phyloP scores from a whole-genome alignment of 2,888 invertebrate genomes.

The Eristalis intricaria region DNA sequence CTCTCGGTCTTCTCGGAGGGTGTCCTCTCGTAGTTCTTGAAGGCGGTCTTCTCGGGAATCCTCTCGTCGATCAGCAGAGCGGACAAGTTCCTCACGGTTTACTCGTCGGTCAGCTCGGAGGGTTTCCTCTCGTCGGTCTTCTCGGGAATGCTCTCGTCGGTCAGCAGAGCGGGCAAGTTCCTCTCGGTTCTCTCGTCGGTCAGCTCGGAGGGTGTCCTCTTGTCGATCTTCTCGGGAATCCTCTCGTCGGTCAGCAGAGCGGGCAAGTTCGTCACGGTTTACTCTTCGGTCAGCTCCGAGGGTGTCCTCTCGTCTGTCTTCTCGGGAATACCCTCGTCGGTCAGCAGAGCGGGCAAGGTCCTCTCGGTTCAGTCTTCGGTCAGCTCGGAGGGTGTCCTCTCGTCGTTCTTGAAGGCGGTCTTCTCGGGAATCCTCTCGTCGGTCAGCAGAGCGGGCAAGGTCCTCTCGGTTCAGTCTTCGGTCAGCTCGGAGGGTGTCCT shows the following conservation, averaged over 20 bases:
- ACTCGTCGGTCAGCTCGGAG: no score
- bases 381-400: not conserved
- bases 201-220: not conserved
- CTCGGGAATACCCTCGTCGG: not conserved
- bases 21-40: not conserved
- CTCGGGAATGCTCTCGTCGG: not conserved
- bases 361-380: not conserved
- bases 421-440: not conserved
- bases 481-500: no score
- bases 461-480: no score
- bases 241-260: not conserved
- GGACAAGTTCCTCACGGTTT: no score
- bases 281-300: no score
- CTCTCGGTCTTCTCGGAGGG: not conserved
- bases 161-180: not conserved
- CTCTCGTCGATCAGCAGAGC: not conserved
- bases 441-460: not conserved
- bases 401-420: no score
- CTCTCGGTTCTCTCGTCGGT: not conserved
- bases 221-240: not conserved
- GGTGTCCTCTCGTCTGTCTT: not conserved
- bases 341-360: no score
- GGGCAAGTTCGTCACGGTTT: no score
- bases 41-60: not conserved
- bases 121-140: no score